Conservation (phyloP, 2,797 vertebrate genomes). For the Crossoptilon crossoptilon region DNA sequence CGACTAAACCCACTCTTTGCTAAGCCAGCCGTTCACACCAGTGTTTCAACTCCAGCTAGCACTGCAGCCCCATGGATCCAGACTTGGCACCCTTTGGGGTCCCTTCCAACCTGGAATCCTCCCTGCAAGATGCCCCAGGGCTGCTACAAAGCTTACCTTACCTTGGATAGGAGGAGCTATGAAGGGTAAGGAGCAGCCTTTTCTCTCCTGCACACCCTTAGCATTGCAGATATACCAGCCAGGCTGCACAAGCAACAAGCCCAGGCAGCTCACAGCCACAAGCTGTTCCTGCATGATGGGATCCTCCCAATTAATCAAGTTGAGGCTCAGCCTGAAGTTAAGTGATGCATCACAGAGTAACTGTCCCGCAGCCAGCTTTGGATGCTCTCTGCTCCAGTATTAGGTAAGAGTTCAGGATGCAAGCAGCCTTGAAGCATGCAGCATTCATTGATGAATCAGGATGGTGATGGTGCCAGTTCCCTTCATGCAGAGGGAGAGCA, state of each 20-base stretch:
- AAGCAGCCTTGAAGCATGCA: background rate
- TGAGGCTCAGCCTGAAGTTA: background rate
- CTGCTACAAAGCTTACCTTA: background rate
- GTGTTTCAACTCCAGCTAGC: background rate
- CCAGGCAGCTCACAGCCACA: background rate
- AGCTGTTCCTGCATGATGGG: background rate
- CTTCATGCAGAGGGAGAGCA: background rate
- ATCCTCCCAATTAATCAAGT: background rate
- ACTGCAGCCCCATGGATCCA: accelerated
- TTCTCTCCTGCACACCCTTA: background rate
- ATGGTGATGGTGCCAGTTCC: background rate
- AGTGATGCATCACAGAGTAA: background rate
- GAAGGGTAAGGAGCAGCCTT: background rate
- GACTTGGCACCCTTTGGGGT: background rate
- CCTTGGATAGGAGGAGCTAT: constrained; percentile 18
- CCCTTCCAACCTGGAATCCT: background rate
- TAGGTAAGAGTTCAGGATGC: background rate
- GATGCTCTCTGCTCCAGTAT: background rate
- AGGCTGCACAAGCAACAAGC: background rate
- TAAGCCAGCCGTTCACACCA: background rate
- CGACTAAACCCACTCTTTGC: background rate
- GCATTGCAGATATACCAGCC: background rate
- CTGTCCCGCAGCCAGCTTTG: background rate
- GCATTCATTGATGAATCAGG: background rate
- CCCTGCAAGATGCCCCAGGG: background rate